phyloP scores from a whole-genome alignment of 1,140 invertebrate genomes.

The Drosophila subobscura region DNA sequence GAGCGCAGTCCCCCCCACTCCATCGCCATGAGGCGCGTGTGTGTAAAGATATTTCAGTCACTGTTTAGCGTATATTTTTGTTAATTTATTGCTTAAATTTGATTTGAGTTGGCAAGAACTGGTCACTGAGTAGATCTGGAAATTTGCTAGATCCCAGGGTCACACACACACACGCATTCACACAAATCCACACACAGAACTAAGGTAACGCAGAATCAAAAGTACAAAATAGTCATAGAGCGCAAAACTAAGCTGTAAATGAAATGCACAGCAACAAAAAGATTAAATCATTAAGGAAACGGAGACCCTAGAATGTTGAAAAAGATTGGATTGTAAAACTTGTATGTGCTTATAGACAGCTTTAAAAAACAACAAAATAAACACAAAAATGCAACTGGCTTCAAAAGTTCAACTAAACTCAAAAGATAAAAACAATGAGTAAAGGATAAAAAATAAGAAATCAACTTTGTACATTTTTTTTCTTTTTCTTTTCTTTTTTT shows the following conservation, averaged over 20 bases:
- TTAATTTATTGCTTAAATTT: constrained; percentile 70
- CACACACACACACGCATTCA: constrained; percentile 8
- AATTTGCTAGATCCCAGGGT: constrained; percentile 21
- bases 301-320: not conserved
- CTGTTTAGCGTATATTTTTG: constrained; percentile 50
- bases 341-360: constrained; percentile 30
- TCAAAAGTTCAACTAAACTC: constrained; percentile 41
- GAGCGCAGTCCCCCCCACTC: constrained; percentile 1
- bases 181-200: not conserved
- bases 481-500: constrained; percentile 50
- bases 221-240: constrained; percentile 66
- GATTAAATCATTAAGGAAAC: not conserved
- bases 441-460: constrained; percentile 1
- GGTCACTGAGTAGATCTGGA: constrained; percentile 23
- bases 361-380: constrained; percentile 40
- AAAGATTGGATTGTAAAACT: constrained; percentile 2
- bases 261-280: constrained; percentile 1
- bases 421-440: not conserved
- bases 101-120: constrained; percentile 46
- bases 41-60: constrained; percentile 52
- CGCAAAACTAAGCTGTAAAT: constrained; percentile 12
- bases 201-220: constrained; percentile 53
- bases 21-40: constrained; percentile 4
- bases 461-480: constrained; percentile 47
- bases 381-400: constrained; percentile 40